Conservation (phyloP, 2,797 vertebrate species). For the Xiphophorus birchmanni region DNA sequence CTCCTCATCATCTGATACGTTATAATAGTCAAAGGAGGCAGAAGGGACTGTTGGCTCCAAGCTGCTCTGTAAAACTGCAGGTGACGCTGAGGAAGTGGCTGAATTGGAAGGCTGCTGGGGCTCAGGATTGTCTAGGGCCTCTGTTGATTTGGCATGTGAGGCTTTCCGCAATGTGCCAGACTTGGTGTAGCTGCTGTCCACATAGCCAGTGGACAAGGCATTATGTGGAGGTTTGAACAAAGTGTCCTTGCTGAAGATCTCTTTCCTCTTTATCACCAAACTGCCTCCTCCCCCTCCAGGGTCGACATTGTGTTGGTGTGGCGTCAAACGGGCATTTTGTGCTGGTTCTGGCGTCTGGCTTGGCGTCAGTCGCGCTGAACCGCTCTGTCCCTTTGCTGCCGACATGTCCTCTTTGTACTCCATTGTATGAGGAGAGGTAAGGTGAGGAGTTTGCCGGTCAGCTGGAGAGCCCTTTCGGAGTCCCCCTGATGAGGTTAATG, state of each 20-base stretch:
- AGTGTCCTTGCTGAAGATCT: slow-evolving; percentile 99
- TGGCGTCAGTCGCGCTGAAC: slow-evolving; percentile 81
- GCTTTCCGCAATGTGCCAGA: slow-evolving; percentile 94
- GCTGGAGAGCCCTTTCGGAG: slow-evolving; percentile 91
- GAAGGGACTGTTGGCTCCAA: slow-evolving; percentile 88
- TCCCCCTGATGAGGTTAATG: slow-evolving; percentile 90
- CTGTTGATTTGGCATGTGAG: slow-evolving; percentile 91
- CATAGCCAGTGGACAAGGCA: slow-evolving; percentile 90
- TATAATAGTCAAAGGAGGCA: slow-evolving; percentile 98
- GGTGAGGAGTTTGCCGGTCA: slow-evolving; percentile 91
- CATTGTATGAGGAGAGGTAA: slow-evolving; percentile 85
- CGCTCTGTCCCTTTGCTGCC: slow-evolving; percentile 88
- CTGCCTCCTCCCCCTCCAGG: slow-evolving; percentile 85
- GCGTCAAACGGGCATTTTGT: slow-evolving; percentile 90
- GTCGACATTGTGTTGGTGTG: slow-evolving; percentile 90
- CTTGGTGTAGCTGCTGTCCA: slow-evolving; percentile 92
- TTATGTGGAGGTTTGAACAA: slow-evolving; percentile 98
- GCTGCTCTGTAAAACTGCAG: slow-evolving; percentile 87
- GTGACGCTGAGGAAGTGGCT: slow-evolving; percentile 85
- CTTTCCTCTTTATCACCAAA: slow-evolving; percentile 93
- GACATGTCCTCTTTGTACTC: slow-evolving; percentile 92
- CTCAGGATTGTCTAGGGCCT: slow-evolving; percentile 91
- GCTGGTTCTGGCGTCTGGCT: slow-evolving; percentile 88
- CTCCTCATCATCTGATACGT: slow-evolving; percentile 96
- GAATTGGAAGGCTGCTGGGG: slow-evolving; percentile 90